Evolutionary conservation across 2,797 vertebrate genomes (phyloP).

Genomic region (Gila robusta): DNA sequence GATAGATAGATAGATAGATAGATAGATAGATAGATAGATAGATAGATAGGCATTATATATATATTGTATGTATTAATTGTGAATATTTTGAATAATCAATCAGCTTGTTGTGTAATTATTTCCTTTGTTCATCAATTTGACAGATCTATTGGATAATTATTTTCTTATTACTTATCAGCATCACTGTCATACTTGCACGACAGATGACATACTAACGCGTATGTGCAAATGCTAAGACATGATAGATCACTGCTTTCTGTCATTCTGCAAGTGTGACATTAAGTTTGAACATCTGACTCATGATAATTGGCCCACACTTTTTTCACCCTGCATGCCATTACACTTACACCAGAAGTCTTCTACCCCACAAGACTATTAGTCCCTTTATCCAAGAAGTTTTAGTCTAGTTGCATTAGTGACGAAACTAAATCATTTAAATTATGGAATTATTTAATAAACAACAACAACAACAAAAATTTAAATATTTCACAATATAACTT

Average conservation of each 20-base stretch:
- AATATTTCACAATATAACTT: neutral
- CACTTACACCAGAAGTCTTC: neutral
- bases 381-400: neutral
- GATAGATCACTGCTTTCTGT: constrained; percentile 40
- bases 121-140: neutral
- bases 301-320: constrained; percentile 50
- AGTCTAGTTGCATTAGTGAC: neutral
- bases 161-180: neutral
- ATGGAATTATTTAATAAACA: neutral
- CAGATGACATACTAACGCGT: neutral
- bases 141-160: neutral
- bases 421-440: neutral
- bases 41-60: too few relatives aligned
- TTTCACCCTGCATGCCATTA: constrained; percentile 16
- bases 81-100: neutral
- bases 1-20: too few relatives aligned
- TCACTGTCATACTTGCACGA: neutral
- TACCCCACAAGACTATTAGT: neutral
- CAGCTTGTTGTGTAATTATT: neutral
- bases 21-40: too few relatives aligned
- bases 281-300: constrained; percentile 52
- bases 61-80: neutral
- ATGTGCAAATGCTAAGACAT: constrained; percentile 22
- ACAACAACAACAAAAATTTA: neutral
- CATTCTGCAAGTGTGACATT: constrained; percentile 15